Conservation (phyloP, 2,888 invertebrate genomes). For the Caenorhabditis sp. region DNA sequence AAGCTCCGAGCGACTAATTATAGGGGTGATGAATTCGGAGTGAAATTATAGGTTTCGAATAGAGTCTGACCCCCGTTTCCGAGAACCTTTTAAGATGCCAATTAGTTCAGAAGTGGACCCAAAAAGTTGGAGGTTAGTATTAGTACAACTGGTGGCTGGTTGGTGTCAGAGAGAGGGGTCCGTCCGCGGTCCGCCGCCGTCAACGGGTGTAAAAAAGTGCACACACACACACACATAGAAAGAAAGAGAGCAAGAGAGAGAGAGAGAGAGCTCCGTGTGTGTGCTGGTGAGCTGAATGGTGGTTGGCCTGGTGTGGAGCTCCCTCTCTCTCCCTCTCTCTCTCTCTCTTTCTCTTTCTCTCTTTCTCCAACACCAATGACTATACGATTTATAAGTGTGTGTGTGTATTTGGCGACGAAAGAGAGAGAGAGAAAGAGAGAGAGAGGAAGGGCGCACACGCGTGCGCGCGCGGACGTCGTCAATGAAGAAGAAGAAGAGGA, state of each 20-base stretch:
- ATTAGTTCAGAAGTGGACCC: no score
- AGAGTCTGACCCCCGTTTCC: no score
- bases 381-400: constrained; percentile 59
- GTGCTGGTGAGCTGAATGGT: not conserved
- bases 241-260: not conserved
- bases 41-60: no score
- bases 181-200: not conserved
- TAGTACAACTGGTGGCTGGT: not conserved
- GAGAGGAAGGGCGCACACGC: not conserved
- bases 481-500: constrained; percentile 3
- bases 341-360: constrained; percentile 18
- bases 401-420: constrained; percentile 39
- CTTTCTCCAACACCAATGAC: constrained; percentile 38
- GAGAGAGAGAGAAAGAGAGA: constrained; percentile 10
- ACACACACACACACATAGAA: not conserved
- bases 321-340: not conserved
- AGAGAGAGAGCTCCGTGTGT: not conserved
- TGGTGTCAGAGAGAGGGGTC: not conserved
- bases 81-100: no score
- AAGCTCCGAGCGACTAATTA: no score
- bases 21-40: no score
- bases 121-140: no score
- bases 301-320: not conserved
- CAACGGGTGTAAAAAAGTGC: constrained; percentile 31
- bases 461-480: not conserved